Conservation (phyloP, 2,113 vertebrate genomes). For the Entomyzon cyanotis region DNA sequence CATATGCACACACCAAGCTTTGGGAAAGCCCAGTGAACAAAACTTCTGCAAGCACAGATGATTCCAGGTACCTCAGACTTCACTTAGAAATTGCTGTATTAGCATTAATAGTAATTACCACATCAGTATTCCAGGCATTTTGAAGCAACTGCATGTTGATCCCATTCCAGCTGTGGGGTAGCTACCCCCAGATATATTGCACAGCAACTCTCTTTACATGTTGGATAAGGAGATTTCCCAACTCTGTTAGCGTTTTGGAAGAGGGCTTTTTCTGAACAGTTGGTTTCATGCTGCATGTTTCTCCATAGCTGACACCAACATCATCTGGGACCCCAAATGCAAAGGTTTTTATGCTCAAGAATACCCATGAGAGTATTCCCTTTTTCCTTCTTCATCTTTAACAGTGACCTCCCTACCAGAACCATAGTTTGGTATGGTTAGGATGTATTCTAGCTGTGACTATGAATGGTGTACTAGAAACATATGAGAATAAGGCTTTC, state of each 20-base stretch:
- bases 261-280: background rate
- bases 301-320: background rate
- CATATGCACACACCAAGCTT: background rate
- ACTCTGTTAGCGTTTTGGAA: background rate
- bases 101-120: background rate
- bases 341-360: background rate
- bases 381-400: background rate
- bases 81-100: background rate
- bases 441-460: background rate
- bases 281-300: background rate
- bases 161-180: background rate
- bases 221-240: background rate
- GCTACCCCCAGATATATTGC: background rate
- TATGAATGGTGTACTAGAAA: background rate
- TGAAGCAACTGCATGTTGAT: background rate
- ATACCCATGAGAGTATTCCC: background rate
- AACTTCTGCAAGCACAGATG: background rate
- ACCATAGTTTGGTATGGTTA: background rate
- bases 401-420: background rate
- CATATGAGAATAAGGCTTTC: background rate
- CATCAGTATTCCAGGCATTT: background rate
- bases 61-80: background rate
- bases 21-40: background rate
- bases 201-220: background rate
- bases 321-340: background rate